Evolutionary conservation across 2,888 invertebrate species (phyloP), one percentile per base, ranked within the genome.

Genomic region (Papilio protenor): DNA sequence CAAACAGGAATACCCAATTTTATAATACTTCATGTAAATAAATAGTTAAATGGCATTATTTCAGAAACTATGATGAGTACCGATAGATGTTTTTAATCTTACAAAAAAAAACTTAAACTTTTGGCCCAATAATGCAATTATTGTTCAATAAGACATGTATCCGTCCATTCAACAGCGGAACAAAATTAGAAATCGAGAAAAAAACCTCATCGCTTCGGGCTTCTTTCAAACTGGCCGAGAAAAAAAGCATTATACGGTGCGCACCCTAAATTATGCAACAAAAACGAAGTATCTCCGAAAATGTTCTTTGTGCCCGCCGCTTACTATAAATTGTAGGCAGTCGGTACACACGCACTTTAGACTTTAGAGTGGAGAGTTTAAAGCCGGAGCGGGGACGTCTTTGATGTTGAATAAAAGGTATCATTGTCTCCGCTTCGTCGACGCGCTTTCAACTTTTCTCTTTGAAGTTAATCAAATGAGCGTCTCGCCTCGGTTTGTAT

Each of bases 381-480:
- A 88, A 88, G 84, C 85, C 80, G 81, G 84, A 87, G 87, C 87
- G 88, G 87, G 82, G 85, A 84, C 81, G 87, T 87, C 90, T 92
- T 92, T 91, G 90, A 91, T 90, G 90, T 90, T 86, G 87, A 90
- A 91, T 91, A 90, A 90, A 91, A 90, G 89, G 90, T 89, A 91
- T 91, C 89, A 90, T 91, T 91, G 91, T 90, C 89, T 90, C 87
- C 88, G 90, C 88, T 87, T 87, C 88, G 88, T 84, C 87, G 86
- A 89, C 86, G 87, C 86, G 87, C 91, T 91, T 90, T 91, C 87
- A 90, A 88, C 87, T 88, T 88, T 87, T 89, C 87, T 85, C 90
- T 91, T 91, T 92, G 91, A 92, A 89, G 90, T 91, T 88, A 89
- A 91, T 91, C 88, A 91, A 91, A 90, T 91, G 88, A 90, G 89